These are phyloP conservation scores for Nautilus pompilius DNA, from an alignment of 1,140 invertebrate species.

Conservation along the genomic window DNA sequence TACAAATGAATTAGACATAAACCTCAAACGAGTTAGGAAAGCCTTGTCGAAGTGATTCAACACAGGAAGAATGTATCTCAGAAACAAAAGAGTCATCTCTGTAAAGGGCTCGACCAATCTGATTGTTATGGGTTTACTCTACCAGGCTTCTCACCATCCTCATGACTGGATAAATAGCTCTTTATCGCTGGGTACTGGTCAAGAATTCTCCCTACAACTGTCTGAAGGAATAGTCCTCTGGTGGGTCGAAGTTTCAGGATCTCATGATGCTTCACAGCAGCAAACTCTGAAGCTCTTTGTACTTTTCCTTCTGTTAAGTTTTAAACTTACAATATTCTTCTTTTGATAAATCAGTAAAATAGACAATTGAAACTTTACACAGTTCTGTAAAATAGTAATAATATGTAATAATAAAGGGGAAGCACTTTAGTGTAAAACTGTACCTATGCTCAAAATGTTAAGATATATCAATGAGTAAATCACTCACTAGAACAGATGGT, in stretches of 20 bases:
- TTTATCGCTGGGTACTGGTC: slow-evolving; percentile 11
- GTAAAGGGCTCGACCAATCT: neutral
- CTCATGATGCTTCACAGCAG: slow-evolving; percentile 14
- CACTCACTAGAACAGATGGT: no score
- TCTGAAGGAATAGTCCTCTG: slow-evolving; percentile 16
- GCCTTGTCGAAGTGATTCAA: slow-evolving; percentile 17
- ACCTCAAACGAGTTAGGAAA: no score
- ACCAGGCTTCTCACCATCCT: slow-evolving; percentile 17
- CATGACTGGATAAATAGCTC: slow-evolving; percentile 15
- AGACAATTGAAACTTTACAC: no score
- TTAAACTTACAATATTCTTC: no score
- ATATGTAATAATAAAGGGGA: no score
- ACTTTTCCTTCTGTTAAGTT: slow-evolving; percentile 13
- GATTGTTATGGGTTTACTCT: slow-evolving; percentile 6
- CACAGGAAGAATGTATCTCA: slow-evolving; percentile 8
- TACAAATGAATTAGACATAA: no score
- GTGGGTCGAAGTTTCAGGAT: slow-evolving; percentile 20
- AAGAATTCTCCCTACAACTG: slow-evolving; percentile 7
- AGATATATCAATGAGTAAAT: no score
- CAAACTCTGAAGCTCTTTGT: slow-evolving; percentile 24
- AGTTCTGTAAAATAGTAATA: no score
- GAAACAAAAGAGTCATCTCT: slow-evolving; percentile 4
- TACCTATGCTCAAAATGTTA: no score
- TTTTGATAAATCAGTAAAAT: no score
- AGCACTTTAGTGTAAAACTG: no score